Conservation (phyloP, 1,140 invertebrate species). For the Platyscapa corneri region DNA sequence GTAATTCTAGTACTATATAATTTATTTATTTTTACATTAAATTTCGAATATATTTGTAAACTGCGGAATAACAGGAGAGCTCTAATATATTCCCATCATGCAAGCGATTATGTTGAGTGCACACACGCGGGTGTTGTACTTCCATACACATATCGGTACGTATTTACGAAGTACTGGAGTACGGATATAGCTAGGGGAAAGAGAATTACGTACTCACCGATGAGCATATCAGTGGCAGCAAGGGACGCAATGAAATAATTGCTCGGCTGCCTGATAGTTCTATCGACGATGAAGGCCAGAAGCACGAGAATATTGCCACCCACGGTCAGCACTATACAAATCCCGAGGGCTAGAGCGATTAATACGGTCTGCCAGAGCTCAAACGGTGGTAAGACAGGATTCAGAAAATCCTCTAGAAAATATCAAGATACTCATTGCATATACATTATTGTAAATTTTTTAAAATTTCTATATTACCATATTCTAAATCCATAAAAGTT, state of each 20-base stretch:
- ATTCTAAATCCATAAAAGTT: neutral
- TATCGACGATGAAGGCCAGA: constrained; percentile 96
- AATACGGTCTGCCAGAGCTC: constrained; percentile 92
- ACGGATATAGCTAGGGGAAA: neutral
- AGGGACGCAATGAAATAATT: constrained; percentile 99
- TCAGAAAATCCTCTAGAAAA: constrained; percentile 60
- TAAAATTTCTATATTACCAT: neutral
- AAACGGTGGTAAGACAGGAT: constrained; percentile 87
- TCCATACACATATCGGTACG: neutral
- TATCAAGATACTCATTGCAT: neutral
- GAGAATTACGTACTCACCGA: constrained; percentile 81
- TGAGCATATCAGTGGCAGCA: constrained; percentile 97
- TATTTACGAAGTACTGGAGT: neutral
- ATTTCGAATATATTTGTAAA: neutral
- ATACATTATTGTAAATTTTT: neutral
- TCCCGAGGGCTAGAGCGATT: constrained; percentile 90
- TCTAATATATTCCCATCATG: neutral
- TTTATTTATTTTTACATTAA: neutral
- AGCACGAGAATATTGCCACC: constrained; percentile 97
- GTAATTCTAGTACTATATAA: neutral
- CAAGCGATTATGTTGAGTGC: neutral
- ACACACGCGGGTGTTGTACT: neutral
- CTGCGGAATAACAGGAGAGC: neutral
- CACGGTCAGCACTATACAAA: constrained; percentile 94
- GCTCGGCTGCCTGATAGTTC: constrained; percentile 97